A percentile compares a stretch with the other conserved stretches of the same genome.
Evolutionary conservation across 1,140 invertebrate genomes (phyloP).

Genomic region (Leptopilina clavipes): DNA sequence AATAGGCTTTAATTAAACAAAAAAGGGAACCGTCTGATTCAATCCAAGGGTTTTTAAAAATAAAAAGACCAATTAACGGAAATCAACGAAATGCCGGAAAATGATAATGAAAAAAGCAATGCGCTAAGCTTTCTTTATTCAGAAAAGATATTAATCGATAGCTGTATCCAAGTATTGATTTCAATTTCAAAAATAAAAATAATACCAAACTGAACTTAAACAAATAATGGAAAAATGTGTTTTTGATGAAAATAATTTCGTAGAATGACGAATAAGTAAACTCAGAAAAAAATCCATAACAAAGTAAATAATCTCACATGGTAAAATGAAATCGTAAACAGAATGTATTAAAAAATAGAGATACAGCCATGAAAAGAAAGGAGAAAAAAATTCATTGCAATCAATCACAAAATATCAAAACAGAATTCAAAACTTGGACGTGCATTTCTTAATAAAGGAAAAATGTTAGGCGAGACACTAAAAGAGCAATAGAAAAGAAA

Average conservation of each 20-base stretch:
- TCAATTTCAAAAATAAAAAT: not conserved
- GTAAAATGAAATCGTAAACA: not conserved
- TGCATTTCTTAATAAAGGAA: slow-evolving; percentile 60
- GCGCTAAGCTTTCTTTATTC: slow-evolving; percentile 50
- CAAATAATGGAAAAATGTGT: too few species aligned
- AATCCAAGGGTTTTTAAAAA: slow-evolving; percentile 34
- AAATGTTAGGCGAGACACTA: slow-evolving; percentile 47
- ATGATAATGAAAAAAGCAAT: slow-evolving; percentile 57
- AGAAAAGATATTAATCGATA: not conserved
- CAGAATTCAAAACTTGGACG: slow-evolving; percentile 56
- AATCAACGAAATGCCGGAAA: slow-evolving; percentile 43
- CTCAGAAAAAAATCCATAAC: too few species aligned
- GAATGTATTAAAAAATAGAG: not conserved
- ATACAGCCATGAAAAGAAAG: slow-evolving; percentile 38
- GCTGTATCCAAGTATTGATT: not conserved
- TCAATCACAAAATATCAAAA: slow-evolving; percentile 60
- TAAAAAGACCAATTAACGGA: slow-evolving; percentile 28
- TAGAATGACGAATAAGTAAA: too few species aligned
- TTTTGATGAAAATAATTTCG: too few species aligned
- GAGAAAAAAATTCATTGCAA: slow-evolving; percentile 52
- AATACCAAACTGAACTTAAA: not conserved
- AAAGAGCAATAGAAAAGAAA: slow-evolving; percentile 40
- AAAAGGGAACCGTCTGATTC: slow-evolving; percentile 5
- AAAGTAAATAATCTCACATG: too few species aligned
- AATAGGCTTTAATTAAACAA: not conserved